Evolutionary conservation across 2,888 invertebrate genomes (phyloP).

Genomic region (Drosophila anceps): DNA sequence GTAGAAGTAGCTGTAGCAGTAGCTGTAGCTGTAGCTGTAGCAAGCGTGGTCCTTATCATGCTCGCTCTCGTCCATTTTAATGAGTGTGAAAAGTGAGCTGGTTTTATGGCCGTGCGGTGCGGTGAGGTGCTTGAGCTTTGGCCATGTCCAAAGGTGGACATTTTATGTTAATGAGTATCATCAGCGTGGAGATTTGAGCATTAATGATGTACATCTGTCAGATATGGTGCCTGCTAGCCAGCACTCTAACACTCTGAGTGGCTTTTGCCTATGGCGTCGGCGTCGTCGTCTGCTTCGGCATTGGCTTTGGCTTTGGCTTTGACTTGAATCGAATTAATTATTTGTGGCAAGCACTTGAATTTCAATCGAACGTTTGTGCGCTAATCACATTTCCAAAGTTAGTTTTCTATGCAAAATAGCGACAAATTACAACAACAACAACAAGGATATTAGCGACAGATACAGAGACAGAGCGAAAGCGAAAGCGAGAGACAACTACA

Average conservation of each 20-base stretch:
- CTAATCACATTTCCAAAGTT: slow-evolving; percentile 70
- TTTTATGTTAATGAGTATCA: slow-evolving; percentile 79
- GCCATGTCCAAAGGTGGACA: slow-evolving; percentile 64
- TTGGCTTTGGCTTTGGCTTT: slow-evolving; percentile 1
- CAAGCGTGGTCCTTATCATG: slow-evolving; percentile 48
- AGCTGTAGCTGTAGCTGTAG: slow-evolving; percentile 8
- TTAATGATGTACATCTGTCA: slow-evolving; percentile 49
- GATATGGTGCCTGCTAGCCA: slow-evolving; percentile 11
- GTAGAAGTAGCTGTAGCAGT: slow-evolving; percentile 11
- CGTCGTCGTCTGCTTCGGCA: slow-evolving; percentile 2
- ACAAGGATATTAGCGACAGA: slow-evolving; percentile 8
- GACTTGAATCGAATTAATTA: slow-evolving; percentile 63
- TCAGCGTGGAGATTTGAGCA: slow-evolving; percentile 66
- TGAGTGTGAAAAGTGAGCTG: slow-evolving; percentile 79
- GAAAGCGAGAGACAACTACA: slow-evolving; percentile 23
- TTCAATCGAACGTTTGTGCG: slow-evolving; percentile 65
- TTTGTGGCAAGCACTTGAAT: slow-evolving; percentile 72
- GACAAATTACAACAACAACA: slow-evolving; percentile 61
- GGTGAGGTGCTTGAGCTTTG: slow-evolving; percentile 7
- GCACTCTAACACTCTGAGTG: neutral
- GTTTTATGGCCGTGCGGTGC: slow-evolving; percentile 59
- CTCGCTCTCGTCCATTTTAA: slow-evolving; percentile 65
- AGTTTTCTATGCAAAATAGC: slow-evolving; percentile 69
- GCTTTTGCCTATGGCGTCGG: slow-evolving; percentile 11
- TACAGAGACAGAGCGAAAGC: neutral